Conservation (phyloP, 2,888 invertebrate species). For the Drosophila vallismaia region DNA sequence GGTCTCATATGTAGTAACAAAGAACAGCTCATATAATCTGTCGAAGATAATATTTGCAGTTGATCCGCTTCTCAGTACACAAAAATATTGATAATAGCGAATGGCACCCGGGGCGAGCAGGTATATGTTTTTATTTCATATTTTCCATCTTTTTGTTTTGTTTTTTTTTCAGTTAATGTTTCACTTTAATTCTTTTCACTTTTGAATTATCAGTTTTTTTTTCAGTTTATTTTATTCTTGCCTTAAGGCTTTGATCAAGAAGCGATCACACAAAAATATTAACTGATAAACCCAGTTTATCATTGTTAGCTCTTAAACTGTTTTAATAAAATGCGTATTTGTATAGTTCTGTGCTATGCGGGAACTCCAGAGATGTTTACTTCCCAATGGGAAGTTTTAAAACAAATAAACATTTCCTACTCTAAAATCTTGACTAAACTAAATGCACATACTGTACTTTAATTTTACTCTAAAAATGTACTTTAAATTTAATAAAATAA, state of each 20-base stretch:
- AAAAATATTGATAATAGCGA: too few species aligned
- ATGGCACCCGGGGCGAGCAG: too few species aligned
- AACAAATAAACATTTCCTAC: background rate
- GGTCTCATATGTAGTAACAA: background rate
- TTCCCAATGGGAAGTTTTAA: background rate
- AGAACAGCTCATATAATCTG: background rate
- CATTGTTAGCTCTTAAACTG: background rate
- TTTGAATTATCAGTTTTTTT: too few species aligned
- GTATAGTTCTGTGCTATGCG: background rate
- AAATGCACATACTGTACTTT: background rate
- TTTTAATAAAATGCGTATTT: background rate
- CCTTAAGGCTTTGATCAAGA: too few species aligned
- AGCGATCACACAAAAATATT: background rate
- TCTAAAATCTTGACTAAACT: background rate
- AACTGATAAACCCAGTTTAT: conserved; percentile 1
- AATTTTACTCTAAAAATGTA: too few species aligned
- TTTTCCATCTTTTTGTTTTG: too few species aligned
- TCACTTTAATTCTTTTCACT: too few species aligned
- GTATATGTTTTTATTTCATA: too few species aligned
- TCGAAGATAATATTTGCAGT: background rate
- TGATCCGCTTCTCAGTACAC: background rate
- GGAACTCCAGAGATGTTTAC: background rate
- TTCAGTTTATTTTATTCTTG: too few species aligned
- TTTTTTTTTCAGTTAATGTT: too few species aligned
- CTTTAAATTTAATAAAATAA: too few species aligned